Conservation (phyloP, 2,797 vertebrate genomes). For the Thunnus albacares region DNA sequence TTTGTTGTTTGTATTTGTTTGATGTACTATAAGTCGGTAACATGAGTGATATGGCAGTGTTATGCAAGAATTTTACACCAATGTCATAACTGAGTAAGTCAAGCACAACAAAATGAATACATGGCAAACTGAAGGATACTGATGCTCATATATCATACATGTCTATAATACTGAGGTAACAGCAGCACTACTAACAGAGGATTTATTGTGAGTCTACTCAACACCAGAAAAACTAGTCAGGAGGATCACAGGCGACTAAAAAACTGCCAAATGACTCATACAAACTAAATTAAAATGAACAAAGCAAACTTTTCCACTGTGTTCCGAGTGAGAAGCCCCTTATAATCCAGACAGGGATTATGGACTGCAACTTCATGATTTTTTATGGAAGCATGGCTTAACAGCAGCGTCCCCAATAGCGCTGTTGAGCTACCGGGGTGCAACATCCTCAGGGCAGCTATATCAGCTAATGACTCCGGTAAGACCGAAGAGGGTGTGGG, state of each 20-base stretch:
- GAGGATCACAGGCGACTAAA: background rate
- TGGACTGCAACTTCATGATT: too few relatives aligned
- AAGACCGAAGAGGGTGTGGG: too few relatives aligned
- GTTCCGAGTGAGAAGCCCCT: background rate
- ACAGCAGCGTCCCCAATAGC: too few relatives aligned
- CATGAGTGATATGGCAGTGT: too few relatives aligned
- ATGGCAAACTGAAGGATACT: background rate
- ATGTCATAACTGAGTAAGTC: background rate
- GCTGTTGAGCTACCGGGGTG: too few relatives aligned
- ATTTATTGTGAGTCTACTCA: background rate
- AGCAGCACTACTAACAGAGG: background rate
- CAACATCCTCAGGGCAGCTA: too few relatives aligned
- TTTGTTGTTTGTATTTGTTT: background rate
- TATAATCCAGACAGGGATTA: background rate
- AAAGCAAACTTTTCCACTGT: constrained; percentile 15
- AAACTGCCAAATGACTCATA: background rate
- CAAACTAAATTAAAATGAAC: constrained; percentile 21
- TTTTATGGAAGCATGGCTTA: too few relatives aligned
- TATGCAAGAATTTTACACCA: background rate
- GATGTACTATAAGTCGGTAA: background rate
- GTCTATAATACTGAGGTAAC: background rate
- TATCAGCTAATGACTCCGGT: too few relatives aligned
- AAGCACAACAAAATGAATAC: background rate
- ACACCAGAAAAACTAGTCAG: background rate
- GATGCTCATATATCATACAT: background rate